Percentiles rank a stretch among this genome's conserved stretches.
These are phyloP conservation scores for Tyto alba DNA, from an alignment of 2,113 vertebrate genomes.

Conservation along the genomic window DNA sequence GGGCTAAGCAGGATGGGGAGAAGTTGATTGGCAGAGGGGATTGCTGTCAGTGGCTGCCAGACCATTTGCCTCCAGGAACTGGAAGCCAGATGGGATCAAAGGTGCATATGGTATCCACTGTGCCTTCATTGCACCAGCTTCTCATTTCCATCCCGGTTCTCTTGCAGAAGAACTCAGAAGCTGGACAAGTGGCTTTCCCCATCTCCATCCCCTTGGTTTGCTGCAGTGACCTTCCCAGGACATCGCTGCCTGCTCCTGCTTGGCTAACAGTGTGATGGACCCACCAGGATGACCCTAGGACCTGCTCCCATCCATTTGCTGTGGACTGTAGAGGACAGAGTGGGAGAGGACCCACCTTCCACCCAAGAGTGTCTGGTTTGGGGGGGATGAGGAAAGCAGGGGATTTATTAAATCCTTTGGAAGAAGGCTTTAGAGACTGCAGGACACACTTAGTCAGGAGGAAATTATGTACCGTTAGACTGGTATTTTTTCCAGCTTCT, in stretches of 20 bases:
- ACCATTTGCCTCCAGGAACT: neutral
- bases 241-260: neutral
- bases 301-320: neutral
- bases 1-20: neutral
- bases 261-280: neutral
- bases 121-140: neutral
- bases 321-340: accelerated
- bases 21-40: neutral
- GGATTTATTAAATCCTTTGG: neutral
- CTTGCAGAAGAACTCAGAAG: neutral
- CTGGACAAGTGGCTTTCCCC: neutral
- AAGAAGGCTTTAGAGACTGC: neutral
- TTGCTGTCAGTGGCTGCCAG: neutral
- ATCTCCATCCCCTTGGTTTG: neutral
- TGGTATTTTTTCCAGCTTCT: neutral
- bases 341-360: neutral
- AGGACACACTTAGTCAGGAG: neutral
- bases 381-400: neutral
- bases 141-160: neutral
- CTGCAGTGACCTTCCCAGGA: neutral
- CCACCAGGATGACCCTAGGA: neutral
- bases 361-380: neutral
- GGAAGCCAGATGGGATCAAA: neutral
- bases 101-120: neutral
- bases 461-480: neutral